These are phyloP conservation scores for Myopa testacea DNA, from an alignment of 2,888 invertebrate genomes.

Conservation along the genomic window DNA sequence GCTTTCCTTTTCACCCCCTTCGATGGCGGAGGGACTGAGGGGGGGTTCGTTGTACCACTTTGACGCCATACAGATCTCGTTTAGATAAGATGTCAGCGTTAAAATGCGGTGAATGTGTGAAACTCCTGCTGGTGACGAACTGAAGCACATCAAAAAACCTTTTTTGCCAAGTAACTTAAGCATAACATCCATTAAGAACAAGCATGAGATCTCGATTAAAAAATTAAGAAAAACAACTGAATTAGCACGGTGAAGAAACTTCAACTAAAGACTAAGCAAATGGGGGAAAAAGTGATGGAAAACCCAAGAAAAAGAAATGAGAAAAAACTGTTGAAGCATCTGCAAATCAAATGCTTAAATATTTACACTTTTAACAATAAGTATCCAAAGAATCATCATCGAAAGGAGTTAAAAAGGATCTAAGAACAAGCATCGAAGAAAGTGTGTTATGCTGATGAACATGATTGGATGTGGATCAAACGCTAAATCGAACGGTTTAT, in stretches of 20 bases:
- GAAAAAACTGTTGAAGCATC: no score
- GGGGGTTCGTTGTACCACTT: not conserved
- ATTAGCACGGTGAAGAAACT: no score
- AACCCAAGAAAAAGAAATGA: no score
- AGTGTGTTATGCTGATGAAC: not conserved
- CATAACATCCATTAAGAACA: no score
- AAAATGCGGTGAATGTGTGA: constrained; percentile 45
- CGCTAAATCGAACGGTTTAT: not conserved
- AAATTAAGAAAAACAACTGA: no score
- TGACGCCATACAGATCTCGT: constrained; percentile 23
- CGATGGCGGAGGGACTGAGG: not conserved
- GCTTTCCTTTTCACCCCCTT: not conserved
- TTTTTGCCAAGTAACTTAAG: no score
- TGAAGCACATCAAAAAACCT: not conserved
- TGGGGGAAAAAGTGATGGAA: no score
- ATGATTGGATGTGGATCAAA: constrained; percentile 8
- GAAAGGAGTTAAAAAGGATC: not conserved
- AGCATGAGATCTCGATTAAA: no score
- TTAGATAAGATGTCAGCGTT: constrained; percentile 33
- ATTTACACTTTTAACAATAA: not conserved
- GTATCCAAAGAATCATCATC: not conserved
- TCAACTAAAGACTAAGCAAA: no score
- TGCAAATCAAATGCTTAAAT: no score
- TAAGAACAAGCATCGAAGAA: not conserved
- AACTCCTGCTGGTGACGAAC: not conserved